Evolutionary conservation across 2,113 vertebrate genomes (phyloP).

Genomic region (Columbina picui): DNA sequence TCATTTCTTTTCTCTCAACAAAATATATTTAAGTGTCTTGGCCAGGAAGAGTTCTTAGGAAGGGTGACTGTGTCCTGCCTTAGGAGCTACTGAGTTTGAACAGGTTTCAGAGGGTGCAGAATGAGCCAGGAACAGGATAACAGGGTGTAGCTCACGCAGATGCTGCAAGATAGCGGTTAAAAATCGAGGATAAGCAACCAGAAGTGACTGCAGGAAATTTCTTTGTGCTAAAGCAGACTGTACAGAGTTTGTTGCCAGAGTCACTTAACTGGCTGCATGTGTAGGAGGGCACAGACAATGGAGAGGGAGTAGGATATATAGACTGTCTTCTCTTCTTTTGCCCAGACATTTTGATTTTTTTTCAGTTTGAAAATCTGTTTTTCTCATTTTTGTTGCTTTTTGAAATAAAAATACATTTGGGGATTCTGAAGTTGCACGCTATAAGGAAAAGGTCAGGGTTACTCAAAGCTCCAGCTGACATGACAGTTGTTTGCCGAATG

Average conservation of each 20-base stretch:
- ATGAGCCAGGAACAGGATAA: neutral
- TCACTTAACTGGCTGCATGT: neutral
- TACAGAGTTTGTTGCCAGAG: neutral
- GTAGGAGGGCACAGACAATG: neutral
- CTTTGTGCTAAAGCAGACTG: neutral
- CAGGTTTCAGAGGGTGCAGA: neutral
- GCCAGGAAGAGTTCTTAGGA: neutral
- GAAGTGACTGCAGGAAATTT: neutral
- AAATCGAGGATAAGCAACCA: neutral
- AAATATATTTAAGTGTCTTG: neutral
- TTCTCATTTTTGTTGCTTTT: neutral
- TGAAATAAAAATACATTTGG: neutral
- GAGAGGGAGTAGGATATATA: neutral
- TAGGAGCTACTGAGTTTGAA: neutral
- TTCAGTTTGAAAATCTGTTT: neutral
- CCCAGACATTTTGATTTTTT: neutral
- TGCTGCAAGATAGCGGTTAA: neutral
- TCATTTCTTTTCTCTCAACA: neutral
- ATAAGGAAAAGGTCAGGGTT: accelerated
- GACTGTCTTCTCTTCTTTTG: neutral
- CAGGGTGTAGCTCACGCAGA: neutral
- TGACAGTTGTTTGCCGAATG: neutral
- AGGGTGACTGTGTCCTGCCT: neutral
- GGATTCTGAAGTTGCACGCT: neutral
- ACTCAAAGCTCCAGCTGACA: neutral